Evolutionary conservation across 92 coral and sea anemone genomes (phyloP).

Genomic region (Pocillopora grandis): DNA sequence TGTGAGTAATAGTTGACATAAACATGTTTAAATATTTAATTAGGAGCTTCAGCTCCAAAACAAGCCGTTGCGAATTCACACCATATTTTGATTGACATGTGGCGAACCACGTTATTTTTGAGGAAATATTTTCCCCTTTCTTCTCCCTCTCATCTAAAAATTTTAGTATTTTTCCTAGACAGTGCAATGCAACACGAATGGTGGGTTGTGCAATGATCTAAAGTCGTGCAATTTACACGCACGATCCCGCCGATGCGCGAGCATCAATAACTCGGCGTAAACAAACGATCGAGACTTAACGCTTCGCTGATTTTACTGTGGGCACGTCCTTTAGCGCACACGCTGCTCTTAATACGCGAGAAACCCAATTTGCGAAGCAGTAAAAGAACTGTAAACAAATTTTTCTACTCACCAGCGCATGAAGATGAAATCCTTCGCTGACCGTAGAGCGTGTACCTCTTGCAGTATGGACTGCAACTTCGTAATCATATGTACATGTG

Average conservation of each 20-base stretch:
- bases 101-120: background rate
- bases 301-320: background rate
- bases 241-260: background rate
- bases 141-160: too few species aligned
- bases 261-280: background rate
- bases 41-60: background rate
- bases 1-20: background rate
- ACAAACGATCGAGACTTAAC: background rate
- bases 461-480: conserved; percentile 79
- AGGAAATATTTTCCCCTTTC: too few species aligned
- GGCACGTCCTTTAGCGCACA: background rate
- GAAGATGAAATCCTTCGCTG: conserved; percentile 69
- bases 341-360: background rate
- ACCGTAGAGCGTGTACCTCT: conserved; percentile 84
- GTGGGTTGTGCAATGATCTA: background rate
- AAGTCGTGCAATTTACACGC: conserved; percentile 15
- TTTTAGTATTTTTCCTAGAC: background rate
- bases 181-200: background rate
- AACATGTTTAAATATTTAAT: too few species aligned
- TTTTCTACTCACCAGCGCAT: conserved; percentile 61
- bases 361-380: background rate
- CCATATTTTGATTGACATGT: background rate
- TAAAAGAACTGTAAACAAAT: background rate
- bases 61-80: background rate
- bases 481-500: conserved; percentile 78